Conservation (phyloP, 2,797 vertebrate species). For the Pristis pectinata region DNA sequence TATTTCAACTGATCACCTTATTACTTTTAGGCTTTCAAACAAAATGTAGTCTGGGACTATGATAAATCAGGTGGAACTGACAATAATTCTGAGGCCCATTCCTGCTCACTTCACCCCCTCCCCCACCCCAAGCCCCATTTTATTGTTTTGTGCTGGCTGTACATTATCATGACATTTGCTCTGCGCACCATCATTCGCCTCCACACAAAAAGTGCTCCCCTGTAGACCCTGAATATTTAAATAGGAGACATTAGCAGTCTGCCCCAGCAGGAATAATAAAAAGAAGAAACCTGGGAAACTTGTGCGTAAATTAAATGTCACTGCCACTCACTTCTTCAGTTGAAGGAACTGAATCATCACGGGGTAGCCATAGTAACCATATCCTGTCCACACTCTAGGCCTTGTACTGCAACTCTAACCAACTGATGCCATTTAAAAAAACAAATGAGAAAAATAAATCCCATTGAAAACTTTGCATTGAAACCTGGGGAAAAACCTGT, state of each 20-base stretch:
- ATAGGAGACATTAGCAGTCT: slow-evolving; percentile 68
- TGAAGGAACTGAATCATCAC: slow-evolving; percentile 81
- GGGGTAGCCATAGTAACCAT: slow-evolving; percentile 91
- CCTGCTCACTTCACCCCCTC: background rate
- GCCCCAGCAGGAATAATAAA: slow-evolving; percentile 82
- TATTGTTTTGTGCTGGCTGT: slow-evolving; percentile 63
- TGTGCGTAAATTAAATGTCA: slow-evolving; percentile 95
- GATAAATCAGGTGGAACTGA: slow-evolving; percentile 12
- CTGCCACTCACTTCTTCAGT: slow-evolving; percentile 82
- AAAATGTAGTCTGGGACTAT: background rate
- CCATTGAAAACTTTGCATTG: background rate
- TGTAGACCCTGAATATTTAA: slow-evolving; percentile 72
- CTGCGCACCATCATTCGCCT: slow-evolving; percentile 15
- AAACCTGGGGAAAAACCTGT: background rate
- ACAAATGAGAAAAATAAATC: background rate
- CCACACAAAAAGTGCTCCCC: slow-evolving; percentile 27
- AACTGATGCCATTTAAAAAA: slow-evolving; percentile 35
- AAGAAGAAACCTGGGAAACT: slow-evolving; percentile 75
- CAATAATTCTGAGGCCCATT: slow-evolving; percentile 10
- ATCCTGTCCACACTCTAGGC: slow-evolving; percentile 64
- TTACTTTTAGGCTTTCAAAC: background rate
- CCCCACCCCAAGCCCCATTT: background rate
- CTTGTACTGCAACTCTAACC: slow-evolving; percentile 54
- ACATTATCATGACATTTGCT: slow-evolving; percentile 33
- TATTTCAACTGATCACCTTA: background rate